These are phyloP conservation scores for Caenorhabditis inopinata DNA, from an alignment of 1,140 invertebrate genomes.

Conservation along the genomic window DNA sequence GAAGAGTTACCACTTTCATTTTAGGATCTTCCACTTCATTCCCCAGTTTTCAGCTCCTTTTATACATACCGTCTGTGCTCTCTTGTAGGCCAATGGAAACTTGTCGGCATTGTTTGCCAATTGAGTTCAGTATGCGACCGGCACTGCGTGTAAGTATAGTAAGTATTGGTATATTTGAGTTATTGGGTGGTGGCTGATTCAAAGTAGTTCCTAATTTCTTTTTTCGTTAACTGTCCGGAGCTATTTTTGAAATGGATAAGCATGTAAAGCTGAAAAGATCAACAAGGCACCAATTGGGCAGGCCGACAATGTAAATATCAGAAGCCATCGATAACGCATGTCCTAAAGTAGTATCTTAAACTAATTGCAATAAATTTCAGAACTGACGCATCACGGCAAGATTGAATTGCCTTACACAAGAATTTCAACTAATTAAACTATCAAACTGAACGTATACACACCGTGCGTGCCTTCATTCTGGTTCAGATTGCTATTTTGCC, in stretches of 20 bases:
- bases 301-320: not conserved
- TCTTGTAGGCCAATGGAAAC: conserved; percentile 17
- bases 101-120: conserved; percentile 9
- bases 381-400: no score
- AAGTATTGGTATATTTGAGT: not conserved
- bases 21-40: not conserved
- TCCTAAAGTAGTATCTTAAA: no score
- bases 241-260: not conserved
- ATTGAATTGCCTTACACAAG: no score
- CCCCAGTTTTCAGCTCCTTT: not conserved
- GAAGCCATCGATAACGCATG: not conserved
- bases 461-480: no score
- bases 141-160: not conserved
- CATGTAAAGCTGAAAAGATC: not conserved
- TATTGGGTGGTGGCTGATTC: conserved; percentile 24
- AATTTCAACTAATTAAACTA: no score
- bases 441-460: no score
- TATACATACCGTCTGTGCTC: not conserved
- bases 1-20: not conserved
- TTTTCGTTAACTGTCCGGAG: conserved; percentile 4
- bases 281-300: not conserved
- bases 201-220: conserved; percentile 5
- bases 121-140: conserved; percentile 13
- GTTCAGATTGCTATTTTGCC: no score
- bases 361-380: no score